These are phyloP conservation scores for Cyaniris semiargus DNA, from an alignment of 2,888 invertebrate species.

Conservation along the genomic window DNA sequence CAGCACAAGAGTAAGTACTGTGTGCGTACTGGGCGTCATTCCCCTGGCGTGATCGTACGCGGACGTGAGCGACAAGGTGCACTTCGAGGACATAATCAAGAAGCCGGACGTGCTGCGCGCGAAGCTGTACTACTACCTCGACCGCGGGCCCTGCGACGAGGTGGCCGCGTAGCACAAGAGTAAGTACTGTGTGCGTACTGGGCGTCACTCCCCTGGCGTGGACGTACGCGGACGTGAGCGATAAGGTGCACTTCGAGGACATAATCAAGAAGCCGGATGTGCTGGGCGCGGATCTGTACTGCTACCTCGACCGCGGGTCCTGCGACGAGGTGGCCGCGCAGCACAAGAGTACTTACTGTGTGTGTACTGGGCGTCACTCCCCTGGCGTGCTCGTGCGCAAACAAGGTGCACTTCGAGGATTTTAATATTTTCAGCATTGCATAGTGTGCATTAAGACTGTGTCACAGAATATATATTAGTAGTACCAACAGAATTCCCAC, in stretches of 20 bases:
- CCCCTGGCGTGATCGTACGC: background rate
- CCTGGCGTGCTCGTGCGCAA: background rate
- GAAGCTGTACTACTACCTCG: background rate
- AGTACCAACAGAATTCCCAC: too few species aligned
- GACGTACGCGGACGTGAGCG: too few species aligned
- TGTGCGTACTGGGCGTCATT: background rate
- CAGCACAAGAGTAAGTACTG: conserved; percentile 23
- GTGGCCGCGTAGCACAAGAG: background rate
- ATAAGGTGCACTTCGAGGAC: background rate
- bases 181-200: background rate
- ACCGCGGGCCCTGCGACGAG: conserved; percentile 3
- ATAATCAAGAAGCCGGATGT: conserved; percentile 11
- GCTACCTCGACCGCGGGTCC: conserved; percentile 1
- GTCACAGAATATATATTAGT: too few species aligned
- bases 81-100: background rate
- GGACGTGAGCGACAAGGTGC: background rate
- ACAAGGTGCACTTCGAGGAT: background rate
- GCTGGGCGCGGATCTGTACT: background rate
- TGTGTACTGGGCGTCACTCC: background rate
- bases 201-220: background rate
- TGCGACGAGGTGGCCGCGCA: background rate
- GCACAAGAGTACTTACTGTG: conserved; percentile 9
- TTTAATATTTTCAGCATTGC: too few species aligned
- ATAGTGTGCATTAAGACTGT: too few species aligned
- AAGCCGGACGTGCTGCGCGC: background rate